phyloP scores from a whole-genome alignment of 2,888 invertebrate species.

The Marasmarcha lunaedactyla region DNA sequence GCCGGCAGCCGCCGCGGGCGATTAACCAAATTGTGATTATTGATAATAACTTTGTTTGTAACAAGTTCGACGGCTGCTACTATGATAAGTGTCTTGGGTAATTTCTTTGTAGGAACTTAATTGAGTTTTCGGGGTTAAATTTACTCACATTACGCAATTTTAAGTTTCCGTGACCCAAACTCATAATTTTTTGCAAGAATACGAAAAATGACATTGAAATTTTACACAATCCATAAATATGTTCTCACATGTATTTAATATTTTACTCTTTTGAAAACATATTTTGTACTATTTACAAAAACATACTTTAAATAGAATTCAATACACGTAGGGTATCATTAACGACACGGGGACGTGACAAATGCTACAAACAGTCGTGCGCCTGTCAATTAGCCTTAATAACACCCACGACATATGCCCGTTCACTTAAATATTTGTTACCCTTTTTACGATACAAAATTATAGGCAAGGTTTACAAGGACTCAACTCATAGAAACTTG shows the following conservation, averaged over 20 bases:
- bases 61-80: constrained; percentile 11
- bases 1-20: constrained; percentile 36
- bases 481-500: not conserved
- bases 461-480: constrained; percentile 23
- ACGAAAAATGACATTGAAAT: no score
- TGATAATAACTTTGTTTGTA: constrained; percentile 61
- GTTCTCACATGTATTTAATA: no score
- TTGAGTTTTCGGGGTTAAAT: not conserved
- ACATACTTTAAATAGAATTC: no score
- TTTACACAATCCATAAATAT: no score
- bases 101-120: constrained; percentile 6
- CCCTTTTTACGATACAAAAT: constrained; percentile 51
- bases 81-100: not conserved
- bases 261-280: no score
- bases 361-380: constrained; percentile 49
- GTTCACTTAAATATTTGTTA: constrained; percentile 46
- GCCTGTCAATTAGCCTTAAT: constrained; percentile 58
- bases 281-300: no score
- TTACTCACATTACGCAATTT: no score
- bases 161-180: no score
- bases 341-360: constrained; percentile 50
- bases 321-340: constrained; percentile 31
- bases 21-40: constrained; percentile 62
- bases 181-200: no score
- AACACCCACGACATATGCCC: constrained; percentile 54